phyloP scores from a whole-genome alignment of 2,888 invertebrate genomes.

The Elgonia sp. region DNA sequence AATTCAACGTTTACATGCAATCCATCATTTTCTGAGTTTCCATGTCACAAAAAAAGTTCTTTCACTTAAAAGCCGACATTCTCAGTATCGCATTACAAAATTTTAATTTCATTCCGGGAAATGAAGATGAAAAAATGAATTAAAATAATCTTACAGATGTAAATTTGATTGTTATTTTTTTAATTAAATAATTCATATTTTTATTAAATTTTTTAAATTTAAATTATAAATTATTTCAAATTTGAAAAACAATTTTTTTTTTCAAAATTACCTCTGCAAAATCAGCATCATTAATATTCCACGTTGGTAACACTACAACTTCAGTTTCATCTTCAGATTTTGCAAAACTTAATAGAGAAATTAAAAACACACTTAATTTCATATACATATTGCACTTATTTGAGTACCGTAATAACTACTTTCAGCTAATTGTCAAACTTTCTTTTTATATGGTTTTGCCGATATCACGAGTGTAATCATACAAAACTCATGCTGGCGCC shows the following conservation, averaged over 20 bases:
- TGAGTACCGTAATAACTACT: slow-evolving; percentile 78
- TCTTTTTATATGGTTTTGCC: slow-evolving; percentile 76
- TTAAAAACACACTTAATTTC: slow-evolving; percentile 66
- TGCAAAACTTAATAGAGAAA: slow-evolving; percentile 63
- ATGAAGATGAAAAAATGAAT: too few relatives aligned
- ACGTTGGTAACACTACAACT: slow-evolving; percentile 80
- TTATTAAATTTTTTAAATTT: too few relatives aligned
- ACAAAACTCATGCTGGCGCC: slow-evolving; percentile 82
- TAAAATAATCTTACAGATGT: too few relatives aligned
- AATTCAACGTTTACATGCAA: slow-evolving; percentile 10
- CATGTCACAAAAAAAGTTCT: too few relatives aligned
- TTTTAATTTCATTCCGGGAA: too few relatives aligned
- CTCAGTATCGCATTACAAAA: too few relatives aligned
- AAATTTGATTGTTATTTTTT: too few relatives aligned
- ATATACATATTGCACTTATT: slow-evolving; percentile 76
- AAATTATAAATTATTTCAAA: too few relatives aligned
- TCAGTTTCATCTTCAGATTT: slow-evolving; percentile 76
- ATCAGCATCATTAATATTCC: slow-evolving; percentile 74
- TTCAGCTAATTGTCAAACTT: slow-evolving; percentile 50
- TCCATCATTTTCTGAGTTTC: neutral
- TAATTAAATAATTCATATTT: too few relatives aligned
- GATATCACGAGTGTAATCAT: slow-evolving; percentile 67
- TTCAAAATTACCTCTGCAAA: slow-evolving; percentile 66
- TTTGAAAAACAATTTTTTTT: too few relatives aligned
- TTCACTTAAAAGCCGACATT: too few relatives aligned